Conservation (phyloP, 2,113 vertebrate species). For the Chaetodon trifascialis region DNA sequence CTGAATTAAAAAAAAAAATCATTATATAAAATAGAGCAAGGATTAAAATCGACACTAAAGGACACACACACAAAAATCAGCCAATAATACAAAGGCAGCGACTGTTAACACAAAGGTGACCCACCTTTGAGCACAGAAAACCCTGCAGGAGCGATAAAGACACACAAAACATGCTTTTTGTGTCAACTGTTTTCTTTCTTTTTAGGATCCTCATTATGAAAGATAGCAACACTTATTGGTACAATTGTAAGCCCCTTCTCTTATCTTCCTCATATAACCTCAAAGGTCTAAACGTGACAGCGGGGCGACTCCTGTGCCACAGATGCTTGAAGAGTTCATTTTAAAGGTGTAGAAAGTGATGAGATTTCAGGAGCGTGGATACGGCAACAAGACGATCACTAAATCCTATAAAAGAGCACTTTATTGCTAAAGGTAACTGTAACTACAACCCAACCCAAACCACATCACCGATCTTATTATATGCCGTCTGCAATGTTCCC, state of each 20-base stretch:
- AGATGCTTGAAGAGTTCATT: conserved; percentile 30
- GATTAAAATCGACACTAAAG: no score
- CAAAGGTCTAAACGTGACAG: background rate
- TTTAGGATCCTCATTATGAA: conserved; percentile 4
- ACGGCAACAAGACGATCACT: conserved; percentile 21
- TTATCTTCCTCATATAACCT: background rate
- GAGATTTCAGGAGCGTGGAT: conserved; percentile 34
- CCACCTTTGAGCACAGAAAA: no score
- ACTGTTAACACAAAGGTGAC: no score
- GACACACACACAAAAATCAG: no score
- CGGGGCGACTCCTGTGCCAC: background rate
- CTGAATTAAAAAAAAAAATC: no score
- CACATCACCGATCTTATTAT: conserved; percentile 54
- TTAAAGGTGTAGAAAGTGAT: conserved; percentile 29
- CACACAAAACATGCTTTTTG: background rate
- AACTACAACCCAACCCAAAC: conserved; percentile 38
- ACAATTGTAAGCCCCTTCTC: background rate
- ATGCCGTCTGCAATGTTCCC: conserved; percentile 38
- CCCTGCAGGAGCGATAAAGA: no score
- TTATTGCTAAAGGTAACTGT: conserved; percentile 62
- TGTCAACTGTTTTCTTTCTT: conserved; percentile 14
- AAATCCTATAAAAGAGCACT: conserved; percentile 35
- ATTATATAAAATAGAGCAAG: no score
- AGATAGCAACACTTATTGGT: background rate
- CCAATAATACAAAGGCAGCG: no score